Evolutionary conservation across 2,797 vertebrate species (phyloP), one percentile per base, ranked within the genome.

Genomic region (Enteromius anoplus): DNA sequence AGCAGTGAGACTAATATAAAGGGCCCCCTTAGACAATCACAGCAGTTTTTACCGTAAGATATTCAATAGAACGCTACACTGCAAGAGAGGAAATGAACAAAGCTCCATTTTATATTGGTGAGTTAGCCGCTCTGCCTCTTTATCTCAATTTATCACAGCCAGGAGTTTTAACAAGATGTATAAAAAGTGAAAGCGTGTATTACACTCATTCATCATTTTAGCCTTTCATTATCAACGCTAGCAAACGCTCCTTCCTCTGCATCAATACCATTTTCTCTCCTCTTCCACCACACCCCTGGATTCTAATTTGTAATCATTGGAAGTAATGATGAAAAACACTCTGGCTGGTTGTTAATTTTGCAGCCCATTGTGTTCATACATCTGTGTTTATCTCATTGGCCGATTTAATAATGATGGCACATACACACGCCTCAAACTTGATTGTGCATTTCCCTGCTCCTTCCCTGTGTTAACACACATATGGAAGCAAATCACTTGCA

Each of bases 231-330:
- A 93, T 81, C 86, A 86, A 84, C 47, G 21, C 64, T 34, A 64
- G 76, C 45, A 82, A 84, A 68, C 40, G 62, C 65, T 83, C 51
- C 65, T 85, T 85, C 70, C 82, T 82, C 78, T 32, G 51, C 72
- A 71, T 89, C 82, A 70, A 87, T 80, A 80, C 77, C 58, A 26
- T 85, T 82, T 86, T 82, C 84, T 80, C 34, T 53, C 32, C 81
- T 85, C 75, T 75, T 76, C 60, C 86, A 53, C 60, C 47, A 65
- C 62, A 78, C 81, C 47, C 64, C 83, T 87, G 69, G 85, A 89
- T 83, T 92, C 91, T 89, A 93, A 94, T 95, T 92, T 89, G 90
- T 94, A 94, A 94, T 94, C 92, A 93, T 93, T 87, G 90, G 70
- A 82, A 76, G 87, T 92, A 93, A 93, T 92, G 92, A 94, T 93